phyloP scores from a whole-genome alignment of 30 jellyfish, hydroid and myxozoan species.

The Rhopilema esculentum region DNA sequence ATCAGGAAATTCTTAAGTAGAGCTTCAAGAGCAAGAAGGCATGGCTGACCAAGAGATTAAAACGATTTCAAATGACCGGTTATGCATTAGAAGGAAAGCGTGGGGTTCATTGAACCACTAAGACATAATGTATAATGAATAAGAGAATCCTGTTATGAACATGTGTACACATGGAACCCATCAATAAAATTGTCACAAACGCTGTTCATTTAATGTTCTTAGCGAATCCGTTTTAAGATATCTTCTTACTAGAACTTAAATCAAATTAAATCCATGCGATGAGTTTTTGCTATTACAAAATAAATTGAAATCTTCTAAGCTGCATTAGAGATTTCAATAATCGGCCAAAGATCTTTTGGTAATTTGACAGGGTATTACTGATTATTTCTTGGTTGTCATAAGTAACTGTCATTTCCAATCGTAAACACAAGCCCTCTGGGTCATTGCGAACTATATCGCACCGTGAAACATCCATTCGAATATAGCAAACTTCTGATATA shows the following conservation, averaged over 20 bases:
- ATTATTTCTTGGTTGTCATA: not conserved
- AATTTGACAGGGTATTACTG: not conserved
- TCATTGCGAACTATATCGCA: not conserved
- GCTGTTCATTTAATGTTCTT: not conserved
- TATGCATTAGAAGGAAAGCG: not conserved
- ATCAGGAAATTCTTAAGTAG: not conserved
- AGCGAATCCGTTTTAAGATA: slow-evolving; percentile 12
- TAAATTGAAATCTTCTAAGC: not conserved
- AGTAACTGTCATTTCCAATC: not conserved
- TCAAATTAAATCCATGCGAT: not conserved
- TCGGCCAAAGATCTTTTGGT: not conserved
- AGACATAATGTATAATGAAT: not conserved
- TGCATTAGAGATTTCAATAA: not conserved
- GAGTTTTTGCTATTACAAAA: not conserved
- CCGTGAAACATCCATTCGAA: not conserved
- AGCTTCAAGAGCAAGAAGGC: not conserved
- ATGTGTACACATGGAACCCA: slow-evolving; percentile 12
- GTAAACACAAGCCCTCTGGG: not conserved
- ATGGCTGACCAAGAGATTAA: not conserved
- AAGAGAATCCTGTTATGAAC: not conserved
- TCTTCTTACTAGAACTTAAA: slow-evolving; percentile 11
- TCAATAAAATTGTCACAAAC: slow-evolving; percentile 13
- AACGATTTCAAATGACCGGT: not conserved
- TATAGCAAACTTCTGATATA: too few species aligned
- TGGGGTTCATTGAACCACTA: not conserved